phyloP scores from a whole-genome alignment of 2,888 invertebrate genomes.

The Epistrophe grossulariae region DNA sequence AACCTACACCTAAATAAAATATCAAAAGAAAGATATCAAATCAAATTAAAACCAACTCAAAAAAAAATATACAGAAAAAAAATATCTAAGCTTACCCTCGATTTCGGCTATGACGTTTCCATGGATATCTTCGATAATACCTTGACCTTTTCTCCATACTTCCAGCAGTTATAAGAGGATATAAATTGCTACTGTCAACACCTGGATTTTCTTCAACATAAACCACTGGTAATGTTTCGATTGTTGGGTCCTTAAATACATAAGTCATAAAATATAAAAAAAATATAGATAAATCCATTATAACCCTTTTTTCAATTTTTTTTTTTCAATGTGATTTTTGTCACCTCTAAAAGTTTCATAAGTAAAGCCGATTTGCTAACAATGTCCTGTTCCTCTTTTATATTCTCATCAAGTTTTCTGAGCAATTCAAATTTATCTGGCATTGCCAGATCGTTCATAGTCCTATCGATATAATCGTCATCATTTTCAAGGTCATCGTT shows the following conservation, averaged over 20 bases:
- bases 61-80: not conserved
- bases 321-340: constrained; percentile 18
- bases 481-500: constrained; percentile 60
- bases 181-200: constrained; percentile 73
- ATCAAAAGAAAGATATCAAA: constrained; percentile 8
- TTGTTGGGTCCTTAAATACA: constrained; percentile 80
- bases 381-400: constrained; percentile 82
- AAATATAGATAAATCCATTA: constrained; percentile 7
- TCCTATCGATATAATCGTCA: constrained; percentile 81
- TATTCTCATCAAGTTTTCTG: constrained; percentile 81
- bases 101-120: constrained; percentile 86
- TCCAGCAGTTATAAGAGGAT: constrained; percentile 66
- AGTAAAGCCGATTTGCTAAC: constrained; percentile 82
- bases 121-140: constrained; percentile 87
- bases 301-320: not conserved
- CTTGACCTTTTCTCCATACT: constrained; percentile 84
- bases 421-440: constrained; percentile 81
- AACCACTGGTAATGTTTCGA: constrained; percentile 82
- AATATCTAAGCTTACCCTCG: constrained; percentile 81
- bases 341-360: constrained; percentile 83
- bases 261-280: constrained; percentile 29
- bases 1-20: constrained; percentile 2
- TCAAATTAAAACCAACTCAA: constrained; percentile 8
- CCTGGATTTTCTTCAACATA: constrained; percentile 81
- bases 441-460: constrained; percentile 80